Evolutionary conservation across 2,113 vertebrate species (phyloP), one percentile per base, ranked within the genome.

Genomic region (Pimephales promelas): DNA sequence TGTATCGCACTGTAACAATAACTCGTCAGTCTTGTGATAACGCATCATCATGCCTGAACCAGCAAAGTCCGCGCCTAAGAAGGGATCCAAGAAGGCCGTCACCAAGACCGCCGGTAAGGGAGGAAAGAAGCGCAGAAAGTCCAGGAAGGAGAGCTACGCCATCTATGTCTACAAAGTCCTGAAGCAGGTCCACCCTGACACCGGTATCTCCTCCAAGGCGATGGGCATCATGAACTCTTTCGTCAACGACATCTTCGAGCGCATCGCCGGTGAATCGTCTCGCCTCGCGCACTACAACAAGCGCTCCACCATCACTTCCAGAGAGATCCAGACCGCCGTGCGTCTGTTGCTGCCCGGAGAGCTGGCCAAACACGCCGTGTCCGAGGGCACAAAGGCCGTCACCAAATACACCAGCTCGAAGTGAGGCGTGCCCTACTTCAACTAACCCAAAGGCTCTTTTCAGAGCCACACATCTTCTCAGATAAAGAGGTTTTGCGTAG

Each of bases 291-390:
- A 94, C 59, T 94, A 92, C 72, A 92, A 91, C 11, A 88, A 92
- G n/a, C 88, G 93, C 0, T 86, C 92, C 14, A 93, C 93, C 83
- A 94, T 95, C 86, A 73, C 92, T 0, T 95, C 94, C 2, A 86
- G 93, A 83, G 95, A 96, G 93, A 96, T 96, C 88, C 95, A 96
- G 94, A 95, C 94, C 20, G 94, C 95, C 0, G 95, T 96, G 85
- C 93, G 95, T 11, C 86, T 92, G 11, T 86, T 92, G 77, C 86
- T 78, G 76, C 76, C 76, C 76, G 76, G 76, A 40, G 75, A 78
- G 6, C 75, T 78, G 31, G 75, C 75, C 56, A 78, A 78, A 45
- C 75, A 78, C 75, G 75, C 75, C 36, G 75, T 78, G 54, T 78
- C 75, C 43, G 75, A 78, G 76, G 76, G 75, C 3, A 78, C 75